A percentile compares a stretch with the other conserved stretches of the same genome.
phyloP scores from a whole-genome alignment of 2,888 invertebrate genomes.

The Anthophora plumipes region DNA sequence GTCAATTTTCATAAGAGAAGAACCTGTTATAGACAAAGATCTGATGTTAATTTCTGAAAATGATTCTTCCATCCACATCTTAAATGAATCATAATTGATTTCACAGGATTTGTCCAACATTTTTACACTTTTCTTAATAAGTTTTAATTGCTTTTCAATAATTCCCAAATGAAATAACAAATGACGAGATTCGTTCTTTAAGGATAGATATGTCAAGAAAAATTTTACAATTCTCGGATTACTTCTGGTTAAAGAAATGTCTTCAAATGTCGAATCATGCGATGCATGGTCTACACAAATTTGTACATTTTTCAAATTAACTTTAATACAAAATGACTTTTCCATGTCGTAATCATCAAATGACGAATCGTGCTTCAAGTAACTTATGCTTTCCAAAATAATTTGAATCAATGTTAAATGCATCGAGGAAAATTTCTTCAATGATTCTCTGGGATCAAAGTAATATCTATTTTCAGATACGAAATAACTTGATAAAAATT shows the following conservation, averaged over 20 bases:
- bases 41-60: neutral
- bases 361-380: neutral
- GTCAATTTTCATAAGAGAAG: constrained; percentile 20
- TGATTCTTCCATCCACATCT: neutral
- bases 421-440: constrained; percentile 6
- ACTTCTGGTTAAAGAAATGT: neutral
- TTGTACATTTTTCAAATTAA: no score
- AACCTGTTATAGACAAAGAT: constrained; percentile 8
- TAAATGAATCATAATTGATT: neutral
- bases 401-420: neutral
- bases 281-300: no score
- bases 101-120: neutral
- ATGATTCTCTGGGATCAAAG: neutral
- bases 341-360: neutral
- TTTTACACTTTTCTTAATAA: neutral
- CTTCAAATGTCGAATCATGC: neutral
- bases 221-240: neutral
- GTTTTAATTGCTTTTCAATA: neutral
- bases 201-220: constrained; percentile 19
- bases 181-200: constrained; percentile 20
- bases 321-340: neutral
- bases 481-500: constrained; percentile 3
- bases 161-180: constrained; percentile 5
- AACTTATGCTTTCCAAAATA: neutral
- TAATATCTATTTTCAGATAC: neutral